Conservation (phyloP, 2,113 vertebrate species). For the Plotosus lineatus region DNA sequence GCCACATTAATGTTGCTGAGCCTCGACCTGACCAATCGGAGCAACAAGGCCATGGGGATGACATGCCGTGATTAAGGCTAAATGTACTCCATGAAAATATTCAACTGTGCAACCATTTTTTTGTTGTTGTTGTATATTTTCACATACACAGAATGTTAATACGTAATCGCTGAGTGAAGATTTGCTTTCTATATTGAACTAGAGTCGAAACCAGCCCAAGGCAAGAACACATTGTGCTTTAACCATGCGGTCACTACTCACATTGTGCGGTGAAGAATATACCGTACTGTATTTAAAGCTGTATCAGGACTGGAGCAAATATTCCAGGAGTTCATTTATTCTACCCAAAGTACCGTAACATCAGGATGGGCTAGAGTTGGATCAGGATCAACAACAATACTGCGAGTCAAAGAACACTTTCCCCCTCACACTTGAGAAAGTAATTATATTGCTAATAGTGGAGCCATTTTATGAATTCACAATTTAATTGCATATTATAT, state of each 20-base stretch:
- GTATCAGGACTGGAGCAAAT: not conserved
- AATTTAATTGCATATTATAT: slow-evolving; percentile 32
- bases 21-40: no score
- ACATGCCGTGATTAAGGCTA: no score
- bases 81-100: no score
- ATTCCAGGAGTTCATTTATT: not conserved
- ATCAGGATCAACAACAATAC: not conserved
- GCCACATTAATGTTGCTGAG: no score
- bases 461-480: not conserved
- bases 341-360: not conserved
- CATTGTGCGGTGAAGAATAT: not conserved
- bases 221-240: not conserved
- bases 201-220: not conserved
- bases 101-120: no score
- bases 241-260: not conserved
- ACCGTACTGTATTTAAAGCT: no score
- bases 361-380: no score
- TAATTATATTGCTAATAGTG: not conserved
- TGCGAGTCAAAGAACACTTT: not conserved
- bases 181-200: not conserved
- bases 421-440: not conserved
- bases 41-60: no score
- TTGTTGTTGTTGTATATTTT: no score
- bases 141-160: not conserved
- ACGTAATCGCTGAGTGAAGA: not conserved